Conservation (phyloP, 1,140 invertebrate genomes). For the Apis florea region DNA sequence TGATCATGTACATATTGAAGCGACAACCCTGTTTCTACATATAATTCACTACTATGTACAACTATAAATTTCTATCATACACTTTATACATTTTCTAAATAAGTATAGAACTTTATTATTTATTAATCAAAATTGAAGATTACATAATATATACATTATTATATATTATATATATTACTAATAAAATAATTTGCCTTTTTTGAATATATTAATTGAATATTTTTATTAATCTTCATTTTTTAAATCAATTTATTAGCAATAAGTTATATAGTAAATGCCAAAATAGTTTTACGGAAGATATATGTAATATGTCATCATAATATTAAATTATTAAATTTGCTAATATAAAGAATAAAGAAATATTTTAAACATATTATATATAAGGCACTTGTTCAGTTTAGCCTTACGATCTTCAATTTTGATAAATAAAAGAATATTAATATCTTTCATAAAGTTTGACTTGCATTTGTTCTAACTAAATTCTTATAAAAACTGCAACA, state of each 20-base stretch:
- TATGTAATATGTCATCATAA: not conserved
- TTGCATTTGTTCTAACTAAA: not conserved
- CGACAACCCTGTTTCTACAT: not conserved
- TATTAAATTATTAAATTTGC: constrained; percentile 36
- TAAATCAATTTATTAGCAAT: constrained; percentile 2
- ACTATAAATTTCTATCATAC: not conserved
- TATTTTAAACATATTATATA: constrained; percentile 11
- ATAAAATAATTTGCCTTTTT: not conserved
- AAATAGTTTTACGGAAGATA: constrained; percentile 36
- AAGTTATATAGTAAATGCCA: constrained; percentile 1
- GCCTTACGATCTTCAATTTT: constrained; percentile 31
- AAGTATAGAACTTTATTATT: not conserved
- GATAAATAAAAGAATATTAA: not conserved
- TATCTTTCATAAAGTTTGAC: constrained; percentile 9
- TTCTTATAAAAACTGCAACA: not conserved
- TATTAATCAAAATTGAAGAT: constrained; percentile 19
- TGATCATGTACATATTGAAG: not conserved
- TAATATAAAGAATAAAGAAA: not conserved
- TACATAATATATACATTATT: constrained; percentile 8
- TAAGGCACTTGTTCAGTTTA: constrained; percentile 47
- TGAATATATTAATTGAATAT: not conserved
- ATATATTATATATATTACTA: constrained; percentile 7
- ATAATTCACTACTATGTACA: not conserved
- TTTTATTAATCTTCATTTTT: not conserved
- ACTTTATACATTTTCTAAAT: not conserved